Conservation (phyloP, 2,888 invertebrate genomes). For the Drosophila meridiana region DNA sequence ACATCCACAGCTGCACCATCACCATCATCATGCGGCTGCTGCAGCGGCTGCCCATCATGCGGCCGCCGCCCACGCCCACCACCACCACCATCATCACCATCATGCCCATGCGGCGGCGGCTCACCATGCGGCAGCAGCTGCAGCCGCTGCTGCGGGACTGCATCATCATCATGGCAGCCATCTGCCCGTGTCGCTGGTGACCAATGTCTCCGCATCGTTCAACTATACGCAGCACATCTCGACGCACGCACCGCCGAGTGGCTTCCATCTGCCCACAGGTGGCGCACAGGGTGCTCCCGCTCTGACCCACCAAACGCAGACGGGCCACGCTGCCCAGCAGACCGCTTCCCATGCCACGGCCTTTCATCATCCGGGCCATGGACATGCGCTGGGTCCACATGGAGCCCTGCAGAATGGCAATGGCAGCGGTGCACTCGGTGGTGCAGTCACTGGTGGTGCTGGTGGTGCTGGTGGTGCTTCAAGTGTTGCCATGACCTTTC, state of each 20-base stretch:
- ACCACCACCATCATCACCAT: slow-evolving; percentile 75
- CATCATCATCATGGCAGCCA: slow-evolving; percentile 82
- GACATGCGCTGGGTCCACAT: slow-evolving; percentile 64
- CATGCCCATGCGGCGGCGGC: slow-evolving; percentile 80
- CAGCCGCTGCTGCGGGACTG: slow-evolving; percentile 77
- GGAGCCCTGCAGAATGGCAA: slow-evolving; percentile 35
- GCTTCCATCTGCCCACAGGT: slow-evolving; percentile 61
- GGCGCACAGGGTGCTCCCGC: slow-evolving; percentile 20
- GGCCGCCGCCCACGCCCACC: slow-evolving; percentile 67
- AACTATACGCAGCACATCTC: slow-evolving; percentile 85
- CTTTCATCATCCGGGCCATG: slow-evolving; percentile 77
- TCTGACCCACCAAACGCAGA: slow-evolving; percentile 68
- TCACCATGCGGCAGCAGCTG: slow-evolving; percentile 75
- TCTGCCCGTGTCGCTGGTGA: slow-evolving; percentile 84
- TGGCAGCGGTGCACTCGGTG: slow-evolving; percentile 4
- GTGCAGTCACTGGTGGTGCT: slow-evolving; percentile 16
- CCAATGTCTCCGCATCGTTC: slow-evolving; percentile 85
- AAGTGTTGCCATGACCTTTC: slow-evolving; percentile 78
- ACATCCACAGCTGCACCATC: slow-evolving; percentile 86
- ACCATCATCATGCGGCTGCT: slow-evolving; percentile 79
- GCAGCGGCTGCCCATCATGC: slow-evolving; percentile 69
- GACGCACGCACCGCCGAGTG: slow-evolving; percentile 76
- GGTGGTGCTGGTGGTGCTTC: slow-evolving; percentile 19
- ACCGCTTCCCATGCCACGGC: slow-evolving; percentile 46
- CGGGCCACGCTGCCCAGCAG: slow-evolving; percentile 44